Evolutionary conservation across 1,140 invertebrate species (phyloP), one percentile per base, ranked within the genome.

Genomic region (Pseudomyrmex flavicornis): DNA sequence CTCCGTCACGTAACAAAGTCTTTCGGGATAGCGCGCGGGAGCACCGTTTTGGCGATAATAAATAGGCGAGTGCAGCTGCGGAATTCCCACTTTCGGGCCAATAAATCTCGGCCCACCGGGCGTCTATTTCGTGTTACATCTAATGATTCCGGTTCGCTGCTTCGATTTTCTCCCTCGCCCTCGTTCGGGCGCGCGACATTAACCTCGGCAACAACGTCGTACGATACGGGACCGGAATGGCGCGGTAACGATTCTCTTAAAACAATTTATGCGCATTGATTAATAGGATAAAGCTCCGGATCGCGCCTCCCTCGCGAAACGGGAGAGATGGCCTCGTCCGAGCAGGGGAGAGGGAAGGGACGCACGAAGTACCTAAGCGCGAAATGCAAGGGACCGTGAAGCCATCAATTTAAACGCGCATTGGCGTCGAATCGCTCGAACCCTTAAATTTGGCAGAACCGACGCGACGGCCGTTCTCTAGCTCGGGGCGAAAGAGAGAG

Each of bases 231-330:
- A 5, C 84, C 84, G 72, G 87, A 89, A 83, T 80, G 86, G 84
- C 88, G 63, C 87, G 75, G 88, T 86, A 89, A 89, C 88, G 88
- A 88, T 89, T 88, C 87, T 82, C 86, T 89, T 89, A 89, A 89
- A 88, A 89, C 88, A 89, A 89, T 89, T 89, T 89, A 89, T 89
- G 88, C 88, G 88, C 88, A 89, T 89, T 89, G 88, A 89, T 89
- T 89, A 89, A 89, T 89, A 89, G 88, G 88, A 83, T 89, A 88
- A 88, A 88, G 86, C 87, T 88, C 80, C 63, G 72, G 83, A 80
- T 80, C 76, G 76, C 76, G 76, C 66, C 76, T 80, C 76, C 76
- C 76, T 80, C 76, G 66, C 69, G 76, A 79, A 35, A 12, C 2
- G 63, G 62, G 75, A 35, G 75, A 69, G 35, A 46, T 35, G 35